Percentiles rank a stretch among this genome's conserved stretches.
phyloP scores from a whole-genome alignment of 2,113 vertebrate species.

The Neolamprologus longior region DNA sequence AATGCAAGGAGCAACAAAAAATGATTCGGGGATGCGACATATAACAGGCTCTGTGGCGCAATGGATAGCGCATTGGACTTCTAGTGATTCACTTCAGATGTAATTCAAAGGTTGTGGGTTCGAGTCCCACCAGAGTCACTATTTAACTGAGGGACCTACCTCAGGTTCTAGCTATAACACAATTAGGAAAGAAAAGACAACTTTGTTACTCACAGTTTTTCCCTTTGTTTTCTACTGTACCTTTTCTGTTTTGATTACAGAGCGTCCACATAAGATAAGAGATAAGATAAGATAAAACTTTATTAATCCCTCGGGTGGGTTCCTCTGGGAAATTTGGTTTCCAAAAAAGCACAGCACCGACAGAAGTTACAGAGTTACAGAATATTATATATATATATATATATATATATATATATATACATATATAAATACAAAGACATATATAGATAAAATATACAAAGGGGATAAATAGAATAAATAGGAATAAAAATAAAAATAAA shows the following conservation, averaged over 20 bases:
- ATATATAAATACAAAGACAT: too few relatives aligned
- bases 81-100: neutral
- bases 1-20: neutral
- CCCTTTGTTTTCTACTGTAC: neutral
- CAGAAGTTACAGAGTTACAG: too few relatives aligned
- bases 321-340: too few relatives aligned
- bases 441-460: too few relatives aligned
- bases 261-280: too few relatives aligned
- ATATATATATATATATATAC: too few relatives aligned
- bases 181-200: neutral
- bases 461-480: too few relatives aligned
- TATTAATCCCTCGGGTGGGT: too few relatives aligned
- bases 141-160: neutral
- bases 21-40: fast-evolving
- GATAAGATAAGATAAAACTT: too few relatives aligned
- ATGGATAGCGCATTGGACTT: neutral
- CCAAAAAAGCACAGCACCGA: too few relatives aligned
- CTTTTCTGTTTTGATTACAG: neutral
- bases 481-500: too few relatives aligned
- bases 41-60: neutral
- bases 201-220: neutral
- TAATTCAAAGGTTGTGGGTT: neutral
- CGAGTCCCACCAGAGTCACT: neutral
- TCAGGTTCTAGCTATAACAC: fast-evolving
- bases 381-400: too few relatives aligned